A percentile compares a stretch with the other conserved stretches of the same genome.
Conservation (phyloP, 2,797 vertebrate genomes). For the Microtus obscurus region DNA sequence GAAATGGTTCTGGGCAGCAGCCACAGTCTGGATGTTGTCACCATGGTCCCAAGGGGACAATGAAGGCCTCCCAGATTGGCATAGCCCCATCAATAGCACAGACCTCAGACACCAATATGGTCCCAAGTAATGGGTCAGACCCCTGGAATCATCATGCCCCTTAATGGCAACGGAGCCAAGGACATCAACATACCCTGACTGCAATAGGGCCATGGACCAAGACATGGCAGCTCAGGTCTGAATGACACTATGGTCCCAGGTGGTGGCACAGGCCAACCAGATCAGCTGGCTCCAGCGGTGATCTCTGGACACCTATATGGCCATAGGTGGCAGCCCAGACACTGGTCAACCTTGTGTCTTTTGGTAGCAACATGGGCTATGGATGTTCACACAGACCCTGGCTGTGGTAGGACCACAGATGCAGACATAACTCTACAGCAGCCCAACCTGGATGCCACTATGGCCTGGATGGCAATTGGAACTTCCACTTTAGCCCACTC, state of each 20-base stretch:
- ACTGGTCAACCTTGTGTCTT: not conserved
- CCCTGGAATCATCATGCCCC: not conserved
- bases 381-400: not conserved
- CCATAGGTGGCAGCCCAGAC: not conserved
- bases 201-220: not conserved
- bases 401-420: not conserved
- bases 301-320: not conserved
- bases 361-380: not conserved
- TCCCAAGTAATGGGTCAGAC: not conserved
- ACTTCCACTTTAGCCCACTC: not conserved
- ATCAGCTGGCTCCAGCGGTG: not conserved
- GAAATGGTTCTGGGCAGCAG: not conserved
- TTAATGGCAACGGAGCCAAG: not conserved
- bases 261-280: not conserved
- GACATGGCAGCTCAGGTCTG: not conserved
- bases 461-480: not conserved
- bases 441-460: too few species aligned
- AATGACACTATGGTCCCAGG: not conserved
- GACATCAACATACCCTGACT: not conserved
- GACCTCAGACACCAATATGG: not conserved
- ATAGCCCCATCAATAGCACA: not conserved
- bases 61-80: not conserved
- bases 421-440: too few species aligned
- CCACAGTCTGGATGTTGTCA: not conserved
- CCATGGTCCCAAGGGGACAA: not conserved